phyloP scores from a whole-genome alignment of 2,113 vertebrate genomes.

The Halichoeres trimaculatus region DNA sequence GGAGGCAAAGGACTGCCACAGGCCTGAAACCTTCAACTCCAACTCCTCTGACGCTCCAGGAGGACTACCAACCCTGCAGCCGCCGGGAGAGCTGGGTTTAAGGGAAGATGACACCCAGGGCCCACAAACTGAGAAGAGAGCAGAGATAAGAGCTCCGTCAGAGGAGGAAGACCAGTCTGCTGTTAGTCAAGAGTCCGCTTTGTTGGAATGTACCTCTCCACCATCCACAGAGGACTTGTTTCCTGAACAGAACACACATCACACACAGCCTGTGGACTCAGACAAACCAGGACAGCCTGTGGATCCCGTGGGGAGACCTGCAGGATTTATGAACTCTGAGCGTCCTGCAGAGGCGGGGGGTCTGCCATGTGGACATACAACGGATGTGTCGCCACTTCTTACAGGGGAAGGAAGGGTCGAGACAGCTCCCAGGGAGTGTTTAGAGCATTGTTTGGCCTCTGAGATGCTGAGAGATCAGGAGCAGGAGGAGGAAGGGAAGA shows the following conservation, averaged over 20 bases:
- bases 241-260: constrained; percentile 19
- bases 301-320: neutral
- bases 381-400: constrained; percentile 35
- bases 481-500: constrained; percentile 12
- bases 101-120: neutral
- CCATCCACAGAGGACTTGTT: constrained; percentile 16
- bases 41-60: neutral
- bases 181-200: neutral
- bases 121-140: neutral
- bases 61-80: neutral
- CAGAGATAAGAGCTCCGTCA: neutral
- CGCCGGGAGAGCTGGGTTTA: neutral
- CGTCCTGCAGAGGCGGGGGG: neutral
- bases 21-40: neutral
- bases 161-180: constrained; percentile 1
- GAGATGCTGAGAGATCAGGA: constrained; percentile 32
- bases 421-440: constrained; percentile 3
- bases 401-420: constrained; percentile 48
- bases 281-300: neutral
- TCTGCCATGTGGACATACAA: constrained; percentile 14
- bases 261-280: neutral
- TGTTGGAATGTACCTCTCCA: constrained; percentile 5
- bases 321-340: constrained; percentile 3
- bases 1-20: constrained; percentile 3
- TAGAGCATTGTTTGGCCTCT: constrained; percentile 40